These are phyloP conservation scores for Bombyx mori DNA, from an alignment of 1,140 invertebrate genomes.

Conservation along the genomic window DNA sequence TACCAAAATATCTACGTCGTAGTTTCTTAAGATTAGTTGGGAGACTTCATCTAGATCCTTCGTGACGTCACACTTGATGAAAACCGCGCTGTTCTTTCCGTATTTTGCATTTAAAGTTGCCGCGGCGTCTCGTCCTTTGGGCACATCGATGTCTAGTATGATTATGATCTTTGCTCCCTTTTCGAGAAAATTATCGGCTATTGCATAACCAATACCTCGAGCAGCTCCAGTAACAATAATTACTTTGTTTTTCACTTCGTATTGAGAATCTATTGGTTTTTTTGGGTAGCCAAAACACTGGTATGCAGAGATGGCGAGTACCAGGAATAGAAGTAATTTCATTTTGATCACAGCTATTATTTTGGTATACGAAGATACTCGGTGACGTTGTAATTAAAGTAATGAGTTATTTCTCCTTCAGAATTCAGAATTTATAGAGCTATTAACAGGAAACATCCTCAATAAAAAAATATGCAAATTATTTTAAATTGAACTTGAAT, in stretches of 20 bases:
- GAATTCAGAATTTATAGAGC: too few species aligned
- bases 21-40: constrained; percentile 39
- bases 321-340: too few species aligned
- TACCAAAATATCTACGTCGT: constrained; percentile 74
- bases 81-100: constrained; percentile 52
- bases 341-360: too few species aligned
- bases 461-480: too few species aligned
- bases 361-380: too few species aligned
- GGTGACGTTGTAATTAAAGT: too few species aligned
- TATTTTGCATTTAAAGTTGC: constrained; percentile 57
- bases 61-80: constrained; percentile 66
- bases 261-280: too few species aligned
- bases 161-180: constrained; percentile 30
- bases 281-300: too few species aligned
- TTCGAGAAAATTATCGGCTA: constrained; percentile 31
- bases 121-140: constrained; percentile 35
- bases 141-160: constrained; percentile 54
- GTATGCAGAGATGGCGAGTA: too few species aligned
- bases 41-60: constrained; percentile 46
- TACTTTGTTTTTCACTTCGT: background rate
- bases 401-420: too few species aligned
- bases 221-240: constrained; percentile 39
- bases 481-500: too few species aligned
- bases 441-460: too few species aligned
- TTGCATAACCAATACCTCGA: constrained; percentile 35